phyloP scores from a whole-genome alignment of 2,888 invertebrate genomes.

The Ligdia adustata region DNA sequence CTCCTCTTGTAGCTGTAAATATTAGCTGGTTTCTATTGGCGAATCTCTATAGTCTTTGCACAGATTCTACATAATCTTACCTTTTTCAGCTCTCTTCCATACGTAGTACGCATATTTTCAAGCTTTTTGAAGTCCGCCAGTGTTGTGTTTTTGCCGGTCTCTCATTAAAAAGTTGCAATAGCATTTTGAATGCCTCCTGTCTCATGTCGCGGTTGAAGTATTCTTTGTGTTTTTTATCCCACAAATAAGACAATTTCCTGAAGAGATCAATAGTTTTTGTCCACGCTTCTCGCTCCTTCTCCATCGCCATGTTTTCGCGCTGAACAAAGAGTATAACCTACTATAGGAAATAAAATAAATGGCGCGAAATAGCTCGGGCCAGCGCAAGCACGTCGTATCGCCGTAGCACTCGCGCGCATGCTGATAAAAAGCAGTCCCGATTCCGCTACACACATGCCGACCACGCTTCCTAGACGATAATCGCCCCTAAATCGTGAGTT shows the following conservation, averaged over 20 bases:
- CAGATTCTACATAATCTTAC: constrained; percentile 22
- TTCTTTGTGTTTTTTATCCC: constrained; percentile 28
- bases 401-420: not conserved
- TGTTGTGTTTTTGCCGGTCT: constrained; percentile 20
- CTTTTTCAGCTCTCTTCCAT: constrained; percentile 31
- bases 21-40: constrained; percentile 2
- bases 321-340: constrained; percentile 2
- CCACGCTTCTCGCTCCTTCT: constrained; percentile 21
- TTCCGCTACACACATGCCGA: not conserved
- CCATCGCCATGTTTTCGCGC: constrained; percentile 2
- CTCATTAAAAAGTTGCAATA: constrained; percentile 27
- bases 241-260: constrained; percentile 18
- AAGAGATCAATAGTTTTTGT: constrained; percentile 16
- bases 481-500: not conserved
- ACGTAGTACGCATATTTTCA: constrained; percentile 32
- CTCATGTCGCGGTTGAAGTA: constrained; percentile 29
- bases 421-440: too few relatives aligned
- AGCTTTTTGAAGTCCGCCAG: constrained; percentile 27
- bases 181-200: constrained; percentile 27
- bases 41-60: constrained; percentile 14
- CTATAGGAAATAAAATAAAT: constrained; percentile 4
- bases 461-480: not conserved
- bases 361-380: constrained; percentile 2
- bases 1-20: constrained; percentile 7
- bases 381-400: constrained; percentile 1